phyloP scores from a whole-genome alignment of 2,113 vertebrate genomes.

The Lipophrys pholis region DNA sequence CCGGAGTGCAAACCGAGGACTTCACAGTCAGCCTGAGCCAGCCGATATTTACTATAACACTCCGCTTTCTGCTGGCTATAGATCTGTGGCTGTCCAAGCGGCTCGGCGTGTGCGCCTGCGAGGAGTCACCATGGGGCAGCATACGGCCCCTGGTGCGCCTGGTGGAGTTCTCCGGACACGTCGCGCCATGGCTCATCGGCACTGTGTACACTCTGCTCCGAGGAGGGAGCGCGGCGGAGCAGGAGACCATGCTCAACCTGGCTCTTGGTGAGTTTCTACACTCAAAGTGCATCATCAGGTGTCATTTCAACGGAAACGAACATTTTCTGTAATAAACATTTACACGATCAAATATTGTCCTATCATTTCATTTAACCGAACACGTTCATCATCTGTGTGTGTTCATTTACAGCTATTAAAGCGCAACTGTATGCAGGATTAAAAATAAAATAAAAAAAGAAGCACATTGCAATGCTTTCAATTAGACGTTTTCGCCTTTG shows the following conservation, averaged over 20 bases:
- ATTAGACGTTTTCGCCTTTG: not conserved
- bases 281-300: not conserved
- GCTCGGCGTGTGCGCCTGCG: conserved; percentile 90
- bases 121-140: conserved; percentile 89
- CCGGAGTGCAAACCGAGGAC: conserved; percentile 79
- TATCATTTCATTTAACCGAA: too few relatives aligned
- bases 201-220: conserved; percentile 86
- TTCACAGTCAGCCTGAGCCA: conserved; percentile 89
- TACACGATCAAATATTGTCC: too few relatives aligned
- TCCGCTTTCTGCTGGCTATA: conserved; percentile 90
- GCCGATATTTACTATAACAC: conserved; percentile 88
- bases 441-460: too few relatives aligned
- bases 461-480: not conserved
- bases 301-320: too few relatives aligned
- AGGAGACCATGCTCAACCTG: conserved; percentile 91
- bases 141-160: conserved; percentile 89
- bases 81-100: conserved; percentile 92
- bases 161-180: conserved; percentile 91
- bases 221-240: conserved; percentile 84
- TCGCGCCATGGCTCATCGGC: conserved; percentile 88
- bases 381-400: too few relatives aligned
- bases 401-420: too few relatives aligned
- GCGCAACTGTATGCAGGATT: too few relatives aligned
- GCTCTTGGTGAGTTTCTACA: conserved; percentile 83
- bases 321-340: too few relatives aligned